A percentile compares a stretch with the other conserved stretches of the same genome.
Evolutionary conservation across 2,113 vertebrate species (phyloP).

Genomic region (Chaenocephalus aceratus): DNA sequence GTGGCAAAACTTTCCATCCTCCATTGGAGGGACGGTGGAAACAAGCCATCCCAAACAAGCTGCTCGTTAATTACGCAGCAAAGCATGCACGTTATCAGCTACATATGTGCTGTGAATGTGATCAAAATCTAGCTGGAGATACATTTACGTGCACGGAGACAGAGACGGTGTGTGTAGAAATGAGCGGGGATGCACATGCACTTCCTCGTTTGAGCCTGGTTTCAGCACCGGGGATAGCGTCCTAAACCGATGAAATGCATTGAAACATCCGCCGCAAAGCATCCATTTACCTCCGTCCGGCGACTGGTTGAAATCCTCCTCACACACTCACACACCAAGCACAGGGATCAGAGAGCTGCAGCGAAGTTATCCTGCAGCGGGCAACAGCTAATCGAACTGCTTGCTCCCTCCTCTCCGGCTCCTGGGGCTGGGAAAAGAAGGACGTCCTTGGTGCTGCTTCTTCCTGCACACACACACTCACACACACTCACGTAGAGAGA

Average conservation of each 20-base stretch:
- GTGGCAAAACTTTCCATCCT: conserved; percentile 75
- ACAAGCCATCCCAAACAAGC: conserved; percentile 45
- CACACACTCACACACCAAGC: conserved; percentile 44
- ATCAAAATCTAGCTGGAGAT: background rate
- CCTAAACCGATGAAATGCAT: conserved; percentile 9
- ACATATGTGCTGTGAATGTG: background rate
- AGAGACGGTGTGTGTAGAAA: background rate
- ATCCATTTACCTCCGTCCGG: conserved; percentile 79
- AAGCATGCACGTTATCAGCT: background rate
- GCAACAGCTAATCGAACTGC: conserved; percentile 66
- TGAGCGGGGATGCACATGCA: conserved; percentile 24
- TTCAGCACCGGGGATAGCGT: conserved; percentile 84
- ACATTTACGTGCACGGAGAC: background rate
- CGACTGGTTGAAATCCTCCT: conserved; percentile 60
- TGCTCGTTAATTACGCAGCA: conserved; percentile 21
- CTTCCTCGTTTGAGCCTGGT: conserved; percentile 58
- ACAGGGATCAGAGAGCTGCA: conserved; percentile 35
- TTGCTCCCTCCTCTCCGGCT: conserved; percentile 77
- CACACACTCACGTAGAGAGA: conserved; percentile 28
- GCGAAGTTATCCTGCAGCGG: conserved; percentile 71
- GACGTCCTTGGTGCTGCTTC: conserved; percentile 80
- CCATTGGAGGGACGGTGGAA: conserved; percentile 53
- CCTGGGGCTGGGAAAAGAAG: conserved; percentile 72
- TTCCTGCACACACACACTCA: conserved; percentile 60
- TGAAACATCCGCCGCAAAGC: conserved; percentile 27